Conservation (phyloP, 2,113 vertebrate species). For the Mustelus asterias region DNA sequence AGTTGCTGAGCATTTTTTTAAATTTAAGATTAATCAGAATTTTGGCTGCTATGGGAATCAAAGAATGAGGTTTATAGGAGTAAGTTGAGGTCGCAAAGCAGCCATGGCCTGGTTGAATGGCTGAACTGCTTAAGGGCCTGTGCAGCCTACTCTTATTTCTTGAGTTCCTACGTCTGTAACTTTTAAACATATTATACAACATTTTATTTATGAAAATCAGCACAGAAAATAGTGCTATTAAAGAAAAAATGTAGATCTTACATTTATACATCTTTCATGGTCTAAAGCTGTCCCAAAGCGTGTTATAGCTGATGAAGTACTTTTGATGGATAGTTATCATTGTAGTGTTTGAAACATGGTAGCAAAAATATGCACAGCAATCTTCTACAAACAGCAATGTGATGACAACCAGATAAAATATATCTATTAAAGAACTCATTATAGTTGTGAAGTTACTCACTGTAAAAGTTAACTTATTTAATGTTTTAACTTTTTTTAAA, state of each 20-base stretch:
- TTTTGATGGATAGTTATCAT: not conserved
- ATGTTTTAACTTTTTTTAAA: slow-evolving; percentile 40
- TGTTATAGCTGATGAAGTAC: not conserved
- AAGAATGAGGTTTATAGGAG: too few relatives aligned
- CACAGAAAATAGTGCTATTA: not conserved
- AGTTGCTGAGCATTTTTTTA: too few relatives aligned
- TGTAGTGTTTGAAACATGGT: not conserved
- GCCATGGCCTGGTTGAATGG: not conserved
- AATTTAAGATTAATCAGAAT: too few relatives aligned
- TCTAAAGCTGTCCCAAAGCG: not conserved
- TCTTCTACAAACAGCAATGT: not conserved
- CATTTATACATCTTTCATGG: not conserved
- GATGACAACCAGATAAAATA: not conserved
- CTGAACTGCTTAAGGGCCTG: not conserved
- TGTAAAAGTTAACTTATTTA: not conserved
- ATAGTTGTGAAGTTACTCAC: not conserved
- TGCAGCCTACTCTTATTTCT: not conserved
- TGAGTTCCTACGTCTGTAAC: not conserved
- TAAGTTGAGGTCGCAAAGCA: too few relatives aligned
- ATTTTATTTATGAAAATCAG: not conserved
- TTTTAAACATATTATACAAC: not conserved
- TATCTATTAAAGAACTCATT: not conserved
- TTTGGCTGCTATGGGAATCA: too few relatives aligned
- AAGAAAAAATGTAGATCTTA: not conserved
- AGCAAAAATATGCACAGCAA: not conserved